A percentile compares a stretch with the other conserved stretches of the same genome.
These are phyloP conservation scores for Todus mexicanus DNA, from an alignment of 2,797 vertebrate species.

Conservation along the genomic window DNA sequence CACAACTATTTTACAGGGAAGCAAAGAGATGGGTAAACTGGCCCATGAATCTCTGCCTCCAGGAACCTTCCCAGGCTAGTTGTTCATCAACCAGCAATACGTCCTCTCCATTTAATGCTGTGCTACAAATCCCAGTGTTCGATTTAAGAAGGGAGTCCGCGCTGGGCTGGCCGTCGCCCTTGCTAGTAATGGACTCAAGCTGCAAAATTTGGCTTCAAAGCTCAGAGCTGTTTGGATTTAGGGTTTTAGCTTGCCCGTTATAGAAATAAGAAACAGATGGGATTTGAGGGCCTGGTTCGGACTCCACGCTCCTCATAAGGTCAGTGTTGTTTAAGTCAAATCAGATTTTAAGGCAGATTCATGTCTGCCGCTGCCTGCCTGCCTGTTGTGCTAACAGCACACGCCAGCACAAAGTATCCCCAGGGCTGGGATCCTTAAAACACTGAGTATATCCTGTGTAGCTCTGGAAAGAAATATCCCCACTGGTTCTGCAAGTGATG, in stretches of 20 bases:
- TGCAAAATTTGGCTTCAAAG: conserved; percentile 31
- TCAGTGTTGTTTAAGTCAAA: conserved; percentile 10
- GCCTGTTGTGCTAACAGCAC: not conserved
- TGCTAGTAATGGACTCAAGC: conserved; percentile 18
- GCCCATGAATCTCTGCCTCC: not conserved
- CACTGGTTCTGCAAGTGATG: not conserved
- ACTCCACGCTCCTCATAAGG: not conserved
- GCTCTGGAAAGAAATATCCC: not conserved
- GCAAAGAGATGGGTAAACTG: not conserved
- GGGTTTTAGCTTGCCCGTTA: conserved; percentile 4
- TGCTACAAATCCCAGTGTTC: not conserved
- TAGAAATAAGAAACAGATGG: conserved; percentile 48
- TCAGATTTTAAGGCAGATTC: not conserved
- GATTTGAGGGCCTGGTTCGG: conserved; percentile 7
- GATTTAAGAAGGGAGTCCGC: fast-evolving
- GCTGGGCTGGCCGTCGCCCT: not conserved
- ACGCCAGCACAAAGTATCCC: not conserved
- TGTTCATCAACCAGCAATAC: not conserved
- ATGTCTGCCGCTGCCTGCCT: not conserved
- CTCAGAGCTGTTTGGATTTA: conserved; percentile 46
- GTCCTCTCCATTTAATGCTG: not conserved
- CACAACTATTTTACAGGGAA: not conserved
- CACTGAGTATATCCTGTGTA: not conserved
- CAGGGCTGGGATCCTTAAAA: not conserved
- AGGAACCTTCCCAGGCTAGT: not conserved